Evolutionary conservation across 92 coral and sea anemone species (phyloP), one percentile per base, ranked within the genome.

Genomic region (Diadumene lineata): DNA sequence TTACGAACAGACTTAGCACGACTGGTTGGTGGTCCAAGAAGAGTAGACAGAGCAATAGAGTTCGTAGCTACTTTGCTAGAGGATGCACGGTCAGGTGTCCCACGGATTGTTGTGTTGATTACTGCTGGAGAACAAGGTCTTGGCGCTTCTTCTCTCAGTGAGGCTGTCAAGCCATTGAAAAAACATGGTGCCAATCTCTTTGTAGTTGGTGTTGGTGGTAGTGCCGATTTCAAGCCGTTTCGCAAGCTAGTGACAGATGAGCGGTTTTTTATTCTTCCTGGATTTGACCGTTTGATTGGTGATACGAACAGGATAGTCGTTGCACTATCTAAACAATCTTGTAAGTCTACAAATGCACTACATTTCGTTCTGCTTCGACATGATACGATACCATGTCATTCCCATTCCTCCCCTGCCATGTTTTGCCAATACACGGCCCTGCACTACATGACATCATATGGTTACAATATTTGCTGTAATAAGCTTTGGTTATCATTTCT

Each of bases 141-240:
- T 56, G 77, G 81, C 44, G 44, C 72, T 6, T 13, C 27, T 1
- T 63, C 88, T 18, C 76, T 89, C 13, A 82, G 57, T 11, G 79
- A 70, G 24, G 91, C 87, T 15, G 75, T 76, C 21, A 64, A 82
- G 73, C 79, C 77, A 3, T 76, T 93, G 56, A 81, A 75, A 7
- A 74, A 79, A 21, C 67, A 76, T 31, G 96, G 89, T 23, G 91
- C 82, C 26, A 72, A 92, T 19, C 80, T 83, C 27, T 93, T 87
- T 68, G 91, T 90, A 7, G 92, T 93, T 21, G 93, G 96, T 13
- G 84, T 87, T 66, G 96, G 89, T 64, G 69, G 71, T 60, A 73
- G 79, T 30, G 86, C 85, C 7, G 73, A 71, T 26, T 62, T 71
- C 25, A 50, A 68, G 21, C 69, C 60, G 22, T 64, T 70, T 17